Percentiles rank a stretch among this genome's conserved stretches.
Conservation (phyloP, 1,140 invertebrate species). For the Lerema accius region DNA sequence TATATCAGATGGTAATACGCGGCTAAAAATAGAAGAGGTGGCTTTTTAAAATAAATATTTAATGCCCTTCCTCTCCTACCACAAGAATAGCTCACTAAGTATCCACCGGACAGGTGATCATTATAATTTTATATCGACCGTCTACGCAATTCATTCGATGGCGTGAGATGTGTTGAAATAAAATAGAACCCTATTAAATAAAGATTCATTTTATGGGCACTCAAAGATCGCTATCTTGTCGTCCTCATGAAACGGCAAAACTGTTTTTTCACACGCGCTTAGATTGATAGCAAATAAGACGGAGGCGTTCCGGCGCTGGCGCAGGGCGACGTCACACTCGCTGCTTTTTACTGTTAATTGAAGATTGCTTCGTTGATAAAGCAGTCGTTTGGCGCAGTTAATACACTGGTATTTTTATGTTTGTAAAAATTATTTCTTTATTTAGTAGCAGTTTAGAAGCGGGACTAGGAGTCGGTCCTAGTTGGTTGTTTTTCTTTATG, state of each 20-base stretch:
- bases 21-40: no score
- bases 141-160: slow-evolving; percentile 12
- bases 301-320: slow-evolving; percentile 5
- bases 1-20: no score
- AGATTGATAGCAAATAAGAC: slow-evolving; percentile 35
- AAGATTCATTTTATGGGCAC: slow-evolving; percentile 27
- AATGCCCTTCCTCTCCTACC: neutral
- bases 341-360: slow-evolving; percentile 9
- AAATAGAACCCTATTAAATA: slow-evolving; percentile 19
- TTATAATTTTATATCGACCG: slow-evolving; percentile 21
- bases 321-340: neutral
- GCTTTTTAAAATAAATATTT: no score
- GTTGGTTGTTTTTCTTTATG: no score
- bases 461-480: no score
- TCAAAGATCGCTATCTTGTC: slow-evolving; percentile 29
- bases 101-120: slow-evolving; percentile 3
- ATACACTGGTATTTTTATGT: no score
- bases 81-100: neutral
- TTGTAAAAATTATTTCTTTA: no score
- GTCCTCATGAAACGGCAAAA: slow-evolving; percentile 31
- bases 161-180: slow-evolving; percentile 24
- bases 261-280: slow-evolving; percentile 35
- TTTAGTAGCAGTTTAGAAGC: no score
- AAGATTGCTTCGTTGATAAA: slow-evolving; percentile 17
- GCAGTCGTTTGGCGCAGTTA: neutral